These are phyloP conservation scores for Papilio polyxenes DNA, from an alignment of 1,140 invertebrate genomes.

Conservation along the genomic window DNA sequence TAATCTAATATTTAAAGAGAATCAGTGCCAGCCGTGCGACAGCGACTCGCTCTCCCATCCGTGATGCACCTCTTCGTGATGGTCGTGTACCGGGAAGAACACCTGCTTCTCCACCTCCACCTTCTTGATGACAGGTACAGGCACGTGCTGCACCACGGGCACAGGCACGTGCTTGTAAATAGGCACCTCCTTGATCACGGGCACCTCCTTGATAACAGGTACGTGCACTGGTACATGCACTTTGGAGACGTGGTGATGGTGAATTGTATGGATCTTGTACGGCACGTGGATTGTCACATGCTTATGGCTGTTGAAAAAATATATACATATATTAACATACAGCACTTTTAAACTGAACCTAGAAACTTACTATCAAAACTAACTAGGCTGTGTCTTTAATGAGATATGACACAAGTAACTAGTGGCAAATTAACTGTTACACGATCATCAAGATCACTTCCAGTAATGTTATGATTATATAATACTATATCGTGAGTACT, in stretches of 20 bases:
- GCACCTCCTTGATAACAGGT: slow-evolving; percentile 75
- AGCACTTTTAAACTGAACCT: not conserved
- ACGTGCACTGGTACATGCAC: slow-evolving; percentile 79
- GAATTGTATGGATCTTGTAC: slow-evolving; percentile 83
- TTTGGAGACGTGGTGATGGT: slow-evolving; percentile 83
- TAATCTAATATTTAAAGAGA: slow-evolving; percentile 46
- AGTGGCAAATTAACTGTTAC: not conserved
- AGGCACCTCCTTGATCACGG: slow-evolving; percentile 71
- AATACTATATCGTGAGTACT: not conserved
- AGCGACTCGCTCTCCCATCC: slow-evolving; percentile 76
- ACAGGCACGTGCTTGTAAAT: slow-evolving; percentile 70
- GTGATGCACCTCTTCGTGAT: slow-evolving; percentile 63
- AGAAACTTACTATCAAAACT: not conserved
- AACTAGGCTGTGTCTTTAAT: too few species aligned
- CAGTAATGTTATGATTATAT: not conserved
- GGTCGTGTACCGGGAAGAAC: slow-evolving; percentile 64
- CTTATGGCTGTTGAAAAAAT: slow-evolving; percentile 79
- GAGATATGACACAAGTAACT: not conserved
- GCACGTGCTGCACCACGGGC: slow-evolving; percentile 67
- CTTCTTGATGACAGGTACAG: slow-evolving; percentile 72
- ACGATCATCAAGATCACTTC: not conserved
- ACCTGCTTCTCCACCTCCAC: slow-evolving; percentile 74
- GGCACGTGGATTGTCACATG: slow-evolving; percentile 83
- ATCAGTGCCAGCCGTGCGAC: slow-evolving; percentile 78
- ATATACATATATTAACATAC: slow-evolving; percentile 30